Base-by-base conservation (phyloP, 1,140 invertebrate genomes). In the Papilio xuthus region DNA sequence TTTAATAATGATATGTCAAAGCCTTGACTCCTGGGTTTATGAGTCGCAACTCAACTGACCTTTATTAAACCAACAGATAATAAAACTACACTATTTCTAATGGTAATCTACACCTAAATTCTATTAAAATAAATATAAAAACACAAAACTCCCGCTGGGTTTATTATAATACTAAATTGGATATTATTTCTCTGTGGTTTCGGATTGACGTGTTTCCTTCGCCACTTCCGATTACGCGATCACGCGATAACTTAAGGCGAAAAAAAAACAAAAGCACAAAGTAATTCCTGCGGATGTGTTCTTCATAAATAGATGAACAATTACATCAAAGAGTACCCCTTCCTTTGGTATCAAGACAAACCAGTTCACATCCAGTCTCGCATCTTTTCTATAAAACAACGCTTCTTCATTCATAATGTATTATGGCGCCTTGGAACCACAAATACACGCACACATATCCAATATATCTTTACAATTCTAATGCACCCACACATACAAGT, bases 321-420 rank as follows among this genome's bases (percentile, higher is more conserved):
- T 92, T 91, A 89, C 86, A 89, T 88, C 85, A 89, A 92, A 87
- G 87, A 79, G 84, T 78, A 81, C 53, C 78, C 78, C 80, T 84
- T 78, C 81, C 70, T 77, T 83, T 82, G 78, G 77, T 78, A 80
- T 86, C 83, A 84, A 83, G 73, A 84, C 81, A 88, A 89, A 91
- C 90, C 88, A 82, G 91, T 91, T 82, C 79, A 85, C 86, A 88
- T 87, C 89, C 84, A 83, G 84, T 89, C 88, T 92, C 26, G 26
- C 60, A 90, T 92, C 82, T 77, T 74, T 79, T 56, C 80, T 88
- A 88, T 87, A 80, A 83, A 87, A 84, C 86, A 85, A 88, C 85
- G 81, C 79, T 83, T 87, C 87, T 90, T 90, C 91, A 92, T 92
- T 92, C 91, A 92, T 92, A 92, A 92, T 92, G 89, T 89, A 92